These are phyloP conservation scores for Eonycteris spelaea DNA, from an alignment of 2,113 vertebrate genomes.

Conservation along the genomic window DNA sequence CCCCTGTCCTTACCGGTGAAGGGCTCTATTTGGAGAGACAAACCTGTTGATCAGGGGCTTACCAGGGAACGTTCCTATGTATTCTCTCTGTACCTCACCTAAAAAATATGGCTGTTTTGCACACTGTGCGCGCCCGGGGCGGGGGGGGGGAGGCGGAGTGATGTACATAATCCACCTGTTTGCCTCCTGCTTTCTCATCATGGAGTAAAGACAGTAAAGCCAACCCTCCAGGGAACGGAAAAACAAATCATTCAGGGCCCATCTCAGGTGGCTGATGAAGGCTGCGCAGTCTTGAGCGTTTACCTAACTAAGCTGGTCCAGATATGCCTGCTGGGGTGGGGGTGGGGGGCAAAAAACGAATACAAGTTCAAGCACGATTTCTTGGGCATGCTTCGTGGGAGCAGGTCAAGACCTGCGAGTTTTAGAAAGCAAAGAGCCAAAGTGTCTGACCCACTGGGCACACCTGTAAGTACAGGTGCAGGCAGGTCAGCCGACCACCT, in stretches of 20 bases:
- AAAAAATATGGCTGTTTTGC: not conserved
- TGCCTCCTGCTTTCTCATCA: not conserved
- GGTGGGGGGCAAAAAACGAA: not conserved
- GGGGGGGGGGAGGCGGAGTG: not conserved
- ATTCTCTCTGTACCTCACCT: not conserved
- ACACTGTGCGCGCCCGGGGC: fast-evolving
- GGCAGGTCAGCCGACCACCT: not conserved
- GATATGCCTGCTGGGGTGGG: not conserved
- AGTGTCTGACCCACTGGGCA: not conserved
- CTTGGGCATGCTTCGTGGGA: not conserved
- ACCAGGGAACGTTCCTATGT: not conserved
- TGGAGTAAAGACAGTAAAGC: conserved; percentile 3
- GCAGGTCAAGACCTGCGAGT: not conserved
- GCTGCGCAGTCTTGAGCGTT: not conserved
- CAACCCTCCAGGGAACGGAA: not conserved
- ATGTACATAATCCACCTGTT: conserved; percentile 7
- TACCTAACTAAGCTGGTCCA: not conserved
- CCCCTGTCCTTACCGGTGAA: not conserved
- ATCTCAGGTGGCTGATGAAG: not conserved
- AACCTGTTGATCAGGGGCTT: conserved; percentile 36
- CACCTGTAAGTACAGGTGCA: conserved; percentile 9
- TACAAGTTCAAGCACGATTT: not conserved
- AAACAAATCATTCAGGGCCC: not conserved
- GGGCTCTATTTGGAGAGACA: not conserved
- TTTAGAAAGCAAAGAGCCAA: not conserved